phyloP scores from a whole-genome alignment of 2,888 invertebrate species.

The Lutraria lutraria region DNA sequence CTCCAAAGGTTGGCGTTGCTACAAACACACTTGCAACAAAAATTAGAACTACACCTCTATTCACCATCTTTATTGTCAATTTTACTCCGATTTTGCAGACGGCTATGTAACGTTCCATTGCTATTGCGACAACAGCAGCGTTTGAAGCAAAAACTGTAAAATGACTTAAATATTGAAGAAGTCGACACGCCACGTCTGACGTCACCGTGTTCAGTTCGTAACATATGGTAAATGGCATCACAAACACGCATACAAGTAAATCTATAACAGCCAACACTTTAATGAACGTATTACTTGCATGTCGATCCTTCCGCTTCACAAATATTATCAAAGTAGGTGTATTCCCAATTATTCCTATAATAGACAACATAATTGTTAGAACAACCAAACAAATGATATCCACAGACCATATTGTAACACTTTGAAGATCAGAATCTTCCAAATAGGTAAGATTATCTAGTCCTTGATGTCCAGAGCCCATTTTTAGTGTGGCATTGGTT shows the following conservation, averaged over 20 bases:
- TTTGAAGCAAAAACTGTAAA: constrained; percentile 74
- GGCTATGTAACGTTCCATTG: constrained; percentile 78
- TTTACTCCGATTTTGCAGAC: constrained; percentile 75
- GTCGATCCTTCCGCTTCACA: constrained; percentile 69
- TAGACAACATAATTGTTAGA: constrained; percentile 67
- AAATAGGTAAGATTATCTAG: background rate
- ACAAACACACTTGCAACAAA: constrained; percentile 66
- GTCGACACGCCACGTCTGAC: constrained; percentile 73
- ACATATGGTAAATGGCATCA: constrained; percentile 79
- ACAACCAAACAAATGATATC: constrained; percentile 30
- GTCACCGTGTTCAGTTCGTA: constrained; percentile 77
- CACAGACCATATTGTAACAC: background rate
- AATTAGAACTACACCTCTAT: constrained; percentile 71
- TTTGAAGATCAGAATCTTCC: background rate
- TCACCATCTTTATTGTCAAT: constrained; percentile 70
- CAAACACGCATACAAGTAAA: constrained; percentile 73
- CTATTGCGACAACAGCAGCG: constrained; percentile 77
- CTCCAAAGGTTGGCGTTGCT: constrained; percentile 72
- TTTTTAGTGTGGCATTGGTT: background rate
- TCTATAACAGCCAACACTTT: constrained; percentile 78
- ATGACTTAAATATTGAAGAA: constrained; percentile 77
- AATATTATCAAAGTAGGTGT: constrained; percentile 78
- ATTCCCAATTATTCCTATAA: constrained; percentile 76
- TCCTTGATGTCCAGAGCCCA: background rate
- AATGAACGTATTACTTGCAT: constrained; percentile 79